phyloP scores from a whole-genome alignment of 2,113 vertebrate species.

The Seriola quinqueradiata region DNA sequence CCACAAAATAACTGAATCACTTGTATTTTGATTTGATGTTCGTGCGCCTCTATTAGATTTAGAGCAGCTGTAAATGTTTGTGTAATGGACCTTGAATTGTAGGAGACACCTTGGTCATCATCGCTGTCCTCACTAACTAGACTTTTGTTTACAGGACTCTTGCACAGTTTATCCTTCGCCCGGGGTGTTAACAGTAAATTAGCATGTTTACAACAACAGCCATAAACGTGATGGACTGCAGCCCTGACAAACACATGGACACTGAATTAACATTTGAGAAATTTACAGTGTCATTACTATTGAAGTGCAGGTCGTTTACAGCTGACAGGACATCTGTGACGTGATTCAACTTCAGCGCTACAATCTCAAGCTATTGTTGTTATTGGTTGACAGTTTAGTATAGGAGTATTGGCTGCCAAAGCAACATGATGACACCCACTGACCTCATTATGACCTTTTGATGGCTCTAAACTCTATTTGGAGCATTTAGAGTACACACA shows the following conservation, averaged over 20 bases:
- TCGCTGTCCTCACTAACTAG: conserved; percentile 24
- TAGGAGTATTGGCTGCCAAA: background rate
- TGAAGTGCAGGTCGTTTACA: conserved; percentile 1
- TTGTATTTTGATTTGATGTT: background rate
- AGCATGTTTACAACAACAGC: conserved; percentile 55
- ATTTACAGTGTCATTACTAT: conserved; percentile 34
- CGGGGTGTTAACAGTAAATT: conserved; percentile 52
- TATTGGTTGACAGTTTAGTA: background rate
- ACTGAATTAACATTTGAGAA: conserved; percentile 33
- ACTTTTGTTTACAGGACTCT: conserved; percentile 8
- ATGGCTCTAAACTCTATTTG: background rate
- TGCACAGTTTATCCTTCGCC: conserved; percentile 18
- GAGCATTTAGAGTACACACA: background rate
- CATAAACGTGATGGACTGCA: conserved; percentile 50
- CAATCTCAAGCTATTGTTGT: background rate
- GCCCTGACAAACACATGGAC: conserved; percentile 43
- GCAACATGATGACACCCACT: background rate
- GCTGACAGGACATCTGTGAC: conserved; percentile 8
- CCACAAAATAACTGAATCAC: background rate
- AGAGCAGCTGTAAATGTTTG: conserved; percentile 12
- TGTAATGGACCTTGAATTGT: background rate
- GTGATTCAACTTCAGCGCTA: conserved; percentile 1
- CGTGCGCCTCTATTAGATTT: background rate
- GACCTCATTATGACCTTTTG: background rate
- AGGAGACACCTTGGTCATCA: conserved; percentile 10